Evolutionary conservation across 1,140 invertebrate species (phyloP), one percentile per base, ranked within the genome.

Genomic region (Choristoneura fumiferana): DNA sequence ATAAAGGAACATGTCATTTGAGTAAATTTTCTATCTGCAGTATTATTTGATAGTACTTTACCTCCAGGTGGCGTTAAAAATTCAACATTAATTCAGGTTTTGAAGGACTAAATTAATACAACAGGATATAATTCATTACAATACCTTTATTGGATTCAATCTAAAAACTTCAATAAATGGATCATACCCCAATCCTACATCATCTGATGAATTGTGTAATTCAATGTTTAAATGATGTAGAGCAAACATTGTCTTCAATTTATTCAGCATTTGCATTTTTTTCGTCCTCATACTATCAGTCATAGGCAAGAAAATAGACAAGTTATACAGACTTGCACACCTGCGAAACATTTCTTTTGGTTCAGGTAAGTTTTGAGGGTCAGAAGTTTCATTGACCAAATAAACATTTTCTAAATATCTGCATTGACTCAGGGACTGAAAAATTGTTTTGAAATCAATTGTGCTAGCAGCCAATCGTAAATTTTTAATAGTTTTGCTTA

Each of bases 141-240:
- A 17, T 49, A 49, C 18, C 22, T 49, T 49, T 49, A 49, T 49
- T 49, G 43, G 43, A 49, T 49, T 49, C 18, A 49, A 49, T 22
- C 22, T 5, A 18, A 49, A 49, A 29, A 49, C 18, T 8, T 49
- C 17, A 0, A 49, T 8, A 18, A 49, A 49, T n/a, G 43, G 43
- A 49, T 49, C 43, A 49, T 49, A 49, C 8, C 43, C 43, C 18
- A 22, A 49, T 10, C 17, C n/a, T 33, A 22, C 12, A n/a, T 22
- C 17, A 49, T 49, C 43, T 6, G 43, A 18, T 5, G 43, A 4
- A 49, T 22, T 18, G 29, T 18, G 22, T 18, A 49, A 29, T 49
- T 49, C 43, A 9, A 49, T 49, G 8, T 49, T 49, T 49, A 49
- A 49, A 49, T 49, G n/a, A 49, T 49, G 17, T 49, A 15, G 22